Evolutionary conservation across 1,140 invertebrate genomes (phyloP), one percentile per base, ranked within the genome.

Genomic region (Phocides pigmalion): DNA sequence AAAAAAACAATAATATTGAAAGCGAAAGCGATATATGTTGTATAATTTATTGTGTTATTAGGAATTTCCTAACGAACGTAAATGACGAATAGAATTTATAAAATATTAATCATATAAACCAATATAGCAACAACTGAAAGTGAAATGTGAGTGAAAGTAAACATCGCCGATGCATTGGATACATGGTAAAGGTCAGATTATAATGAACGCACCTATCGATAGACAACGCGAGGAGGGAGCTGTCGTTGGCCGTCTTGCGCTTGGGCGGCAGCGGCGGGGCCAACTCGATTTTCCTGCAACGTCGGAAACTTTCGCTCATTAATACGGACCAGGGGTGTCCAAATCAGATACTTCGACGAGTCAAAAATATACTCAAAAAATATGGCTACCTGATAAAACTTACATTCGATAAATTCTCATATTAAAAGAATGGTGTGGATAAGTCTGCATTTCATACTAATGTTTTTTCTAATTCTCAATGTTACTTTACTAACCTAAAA

Each of bases 181-280:
- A 62, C 44, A 12, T 35, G 19, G 32, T 61, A 32, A 49, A 62
- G 46, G 59, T 62, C 54, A 46, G 20, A 44, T 46, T 14, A 59
- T 46, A 58, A 44, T 58, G 53, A 58, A 59, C 41, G 72, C 58
- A 91, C 90, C 91, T 89, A 73, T 92, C 91, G 66, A 87, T 84
- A 47, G 91, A 91, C 44, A 91, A 72, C 53, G 79, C 90, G 47
- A 90, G 72, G 46, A 86, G 73, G 50, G 89, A 90, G 69, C 82
- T 87, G 65, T 91, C 90, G 67, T 92, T 92, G 5, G 84, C 77
- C 1, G 88, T 82, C 74, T 91, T 90, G 65, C 87, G 86, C 81
- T 92, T 92, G 11, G 91, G 91, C 54, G 91, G 91, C 63, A 92
- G 68, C 53, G 91, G 89, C 28, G 91, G 91, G 58, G 89, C 90